Evolutionary conservation across 2,113 vertebrate genomes (phyloP), one percentile per base, ranked within the genome.

Genomic region (Panurus biarmicus): DNA sequence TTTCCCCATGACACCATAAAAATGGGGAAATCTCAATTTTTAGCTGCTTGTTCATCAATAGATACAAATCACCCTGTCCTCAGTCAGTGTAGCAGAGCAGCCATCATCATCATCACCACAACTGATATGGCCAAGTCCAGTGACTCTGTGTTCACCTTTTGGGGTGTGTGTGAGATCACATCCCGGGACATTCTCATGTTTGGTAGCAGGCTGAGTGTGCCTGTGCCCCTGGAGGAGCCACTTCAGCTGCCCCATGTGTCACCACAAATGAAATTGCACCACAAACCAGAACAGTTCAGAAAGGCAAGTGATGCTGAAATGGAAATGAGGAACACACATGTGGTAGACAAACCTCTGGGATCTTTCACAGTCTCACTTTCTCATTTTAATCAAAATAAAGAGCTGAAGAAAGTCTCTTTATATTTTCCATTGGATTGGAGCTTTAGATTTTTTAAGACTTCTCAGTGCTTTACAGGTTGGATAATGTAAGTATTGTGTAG

Each of bases 161-260:
- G 60, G 13, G 60, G 2, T 13, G 33, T 56, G 33, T 2, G 8
- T 31, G 33, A 75, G 75, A 36, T 7, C 38, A 61, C 24, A 20
- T 44, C 36, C n/a, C 31, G 61, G 75, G 10, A 2, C 19, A 8
- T 2, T 3, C 29, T 23, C 0, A 0, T 26, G 36, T 53, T 60
- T 70, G 38, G 51, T 1, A 8, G 45, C 60, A 42, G 73, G 29
- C 54, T 77, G 5, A 50, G 25, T 1, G 2, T 36, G 38, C 70
- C 31, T 14, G 1, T 57, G 26, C 10, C 58, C 10, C 47, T 76
- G 51, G 12, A 47, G 72, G 69, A 33, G 9, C 18, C 5, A 1
- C 24, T 42, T 61, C 15, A 23, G 38, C 58, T 90, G 71, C 66
- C 53, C 53, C 26, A 23, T 62, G 44, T 40, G 16, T 61, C 47